Evolutionary conservation across 2,888 invertebrate genomes (phyloP).

Genomic region (Acrobasis suavella): DNA sequence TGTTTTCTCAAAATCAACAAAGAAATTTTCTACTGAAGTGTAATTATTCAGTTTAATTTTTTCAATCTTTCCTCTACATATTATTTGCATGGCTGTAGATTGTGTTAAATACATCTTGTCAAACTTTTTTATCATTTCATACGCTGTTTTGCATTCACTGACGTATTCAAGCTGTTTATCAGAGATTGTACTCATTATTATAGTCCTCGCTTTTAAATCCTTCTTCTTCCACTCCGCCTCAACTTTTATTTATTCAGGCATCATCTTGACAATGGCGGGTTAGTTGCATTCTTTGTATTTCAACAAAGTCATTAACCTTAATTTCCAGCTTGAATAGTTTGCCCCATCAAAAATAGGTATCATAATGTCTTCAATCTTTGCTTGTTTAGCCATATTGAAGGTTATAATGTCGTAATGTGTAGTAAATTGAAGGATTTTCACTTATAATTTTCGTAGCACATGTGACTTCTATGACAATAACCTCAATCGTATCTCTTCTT

Average conservation of each 20-base stretch:
- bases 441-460: too few relatives aligned
- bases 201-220: constrained; percentile 34
- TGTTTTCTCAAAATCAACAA: constrained; percentile 37
- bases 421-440: too few relatives aligned
- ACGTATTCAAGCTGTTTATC: constrained; percentile 40
- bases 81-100: constrained; percentile 38
- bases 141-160: constrained; percentile 31
- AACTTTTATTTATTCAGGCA: constrained; percentile 20
- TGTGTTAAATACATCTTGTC: constrained; percentile 37
- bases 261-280: constrained; percentile 17
- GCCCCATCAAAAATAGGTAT: constrained; percentile 37
- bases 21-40: constrained; percentile 35
- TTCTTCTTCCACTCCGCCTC: constrained; percentile 32
- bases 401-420: too few relatives aligned
- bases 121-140: constrained; percentile 33
- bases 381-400: too few relatives aligned
- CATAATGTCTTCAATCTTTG: constrained; percentile 32
- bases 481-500: too few relatives aligned
- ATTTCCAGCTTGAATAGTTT: constrained; percentile 39
- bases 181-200: constrained; percentile 34
- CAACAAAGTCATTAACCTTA: constrained; percentile 34
- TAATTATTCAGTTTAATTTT: constrained; percentile 37
- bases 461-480: too few relatives aligned
- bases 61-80: constrained; percentile 39
- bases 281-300: constrained; percentile 38